Evolutionary conservation across 2,888 invertebrate genomes (phyloP), one percentile per base, ranked within the genome.

Genomic region (Melipona bicolor): DNA sequence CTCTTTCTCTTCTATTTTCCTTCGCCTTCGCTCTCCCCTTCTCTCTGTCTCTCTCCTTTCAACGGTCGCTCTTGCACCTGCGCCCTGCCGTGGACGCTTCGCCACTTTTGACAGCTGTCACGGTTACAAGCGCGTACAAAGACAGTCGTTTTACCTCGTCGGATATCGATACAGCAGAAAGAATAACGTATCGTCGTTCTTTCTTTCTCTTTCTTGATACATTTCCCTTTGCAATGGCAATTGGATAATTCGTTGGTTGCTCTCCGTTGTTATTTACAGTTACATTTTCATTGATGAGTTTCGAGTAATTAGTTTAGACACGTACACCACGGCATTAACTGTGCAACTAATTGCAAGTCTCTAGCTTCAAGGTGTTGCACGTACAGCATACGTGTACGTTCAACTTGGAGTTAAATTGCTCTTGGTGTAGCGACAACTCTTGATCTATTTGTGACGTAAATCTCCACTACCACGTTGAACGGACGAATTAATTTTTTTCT

Each of bases 91-190:
- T 76, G 65, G 73, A 82, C 84, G 83, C 84, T 79, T 69, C 72
- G 73, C 74, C 50, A 79, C 82, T 85, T 86, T 86, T 86, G 86
- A 86, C 86, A 86, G 85, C 86, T 86, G 86, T 86, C 86, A 86
- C 61, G 61, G 68, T 76, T 75, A 27, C 64, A 67, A 78, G 72
- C 67, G 71, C 32, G 56, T 62, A 59, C 65, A 49, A 27, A 71
- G 72, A 11, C 56, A 36, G 70, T 78, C 79, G 81, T 78, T 83
- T 74, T 32, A 64, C 79, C 73, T 74, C 50, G 54, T 68, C n/a
- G 69, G 21, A 49, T 36, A 59, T 65, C 27, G 32, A 69, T 27
- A 19, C 24, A 65, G 56, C 50, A 50, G 43, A 32, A 32, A 50
- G 50, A 36, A 21, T 50, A 43, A 49, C 72, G 52, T 36, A 69